A percentile compares a stretch with the other conserved stretches of the same genome.
Evolutionary conservation across 2,888 invertebrate species (phyloP).

Genomic region (Tinea pellionella): DNA sequence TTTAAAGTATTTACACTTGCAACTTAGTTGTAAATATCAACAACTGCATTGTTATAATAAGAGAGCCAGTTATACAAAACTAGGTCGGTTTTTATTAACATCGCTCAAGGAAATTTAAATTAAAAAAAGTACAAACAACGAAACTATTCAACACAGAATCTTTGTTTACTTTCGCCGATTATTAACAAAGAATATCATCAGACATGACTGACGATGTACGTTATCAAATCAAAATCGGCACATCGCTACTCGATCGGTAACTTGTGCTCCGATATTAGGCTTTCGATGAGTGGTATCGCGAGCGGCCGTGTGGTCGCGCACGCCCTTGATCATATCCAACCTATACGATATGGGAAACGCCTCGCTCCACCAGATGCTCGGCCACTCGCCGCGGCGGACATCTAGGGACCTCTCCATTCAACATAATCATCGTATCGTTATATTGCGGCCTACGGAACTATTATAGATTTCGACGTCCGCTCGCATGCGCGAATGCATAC

Average conservation of each 20-base stretch:
- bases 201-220: not conserved
- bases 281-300: conserved; percentile 40
- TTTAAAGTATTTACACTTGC: not conserved
- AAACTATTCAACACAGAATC: not conserved
- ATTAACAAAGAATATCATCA: not conserved
- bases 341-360: conserved; percentile 55
- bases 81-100: conserved; percentile 5
- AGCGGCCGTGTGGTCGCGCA: conserved; percentile 35
- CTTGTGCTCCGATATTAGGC: not conserved
- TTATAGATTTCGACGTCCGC: conserved; percentile 66
- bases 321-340: conserved; percentile 35
- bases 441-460: conserved; percentile 46
- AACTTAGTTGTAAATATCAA: not conserved
- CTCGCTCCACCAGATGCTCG: conserved; percentile 29
- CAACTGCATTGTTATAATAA: not conserved
- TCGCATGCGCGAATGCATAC: conserved; percentile 69
- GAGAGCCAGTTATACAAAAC: not conserved
- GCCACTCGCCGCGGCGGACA: conserved; percentile 14
- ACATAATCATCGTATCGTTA: not conserved
- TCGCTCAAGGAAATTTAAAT: conserved; percentile 1
- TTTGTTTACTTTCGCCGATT: not conserved
- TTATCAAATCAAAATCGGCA: not conserved
- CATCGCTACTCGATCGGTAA: not conserved
- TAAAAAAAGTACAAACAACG: not conserved
- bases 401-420: not conserved